Percentiles rank a stretch among this genome's conserved stretches.
Conservation (phyloP, 2,888 invertebrate species). For the Papilio gigon region DNA sequence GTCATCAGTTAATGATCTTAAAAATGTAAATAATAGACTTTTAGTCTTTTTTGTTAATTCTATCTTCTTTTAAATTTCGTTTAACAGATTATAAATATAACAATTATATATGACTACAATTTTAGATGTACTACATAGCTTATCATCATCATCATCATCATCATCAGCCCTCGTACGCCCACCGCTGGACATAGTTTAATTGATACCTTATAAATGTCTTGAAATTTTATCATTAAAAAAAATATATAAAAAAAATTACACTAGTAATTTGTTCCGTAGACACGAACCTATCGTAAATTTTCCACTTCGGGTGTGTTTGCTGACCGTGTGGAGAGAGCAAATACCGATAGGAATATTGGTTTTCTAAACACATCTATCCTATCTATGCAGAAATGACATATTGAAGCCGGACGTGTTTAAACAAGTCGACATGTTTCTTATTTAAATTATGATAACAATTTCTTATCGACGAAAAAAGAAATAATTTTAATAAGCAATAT, state of each 20-base stretch:
- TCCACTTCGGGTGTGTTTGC: conserved; percentile 6
- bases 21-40: no score
- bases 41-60: no score
- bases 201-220: no score
- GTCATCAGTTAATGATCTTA: background rate
- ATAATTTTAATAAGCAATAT: background rate
- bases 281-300: conserved; percentile 1
- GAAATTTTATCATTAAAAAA: background rate
- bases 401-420: conserved; percentile 37
- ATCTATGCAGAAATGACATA: conserved; percentile 22
- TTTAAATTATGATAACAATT: background rate
- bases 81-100: no score
- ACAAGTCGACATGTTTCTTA: conserved; percentile 43
- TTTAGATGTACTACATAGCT: no score
- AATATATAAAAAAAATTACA: no score
- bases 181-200: no score
- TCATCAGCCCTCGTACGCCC: no score
- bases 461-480: background rate
- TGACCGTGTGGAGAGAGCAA: conserved; percentile 26
- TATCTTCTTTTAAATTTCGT: no score
- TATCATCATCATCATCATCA: no score
- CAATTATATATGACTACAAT: no score
- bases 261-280: background rate
- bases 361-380: conserved; percentile 38
- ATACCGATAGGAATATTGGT: conserved; percentile 33